phyloP scores from a whole-genome alignment of 2,888 invertebrate species.

The Xanthia icteritia region DNA sequence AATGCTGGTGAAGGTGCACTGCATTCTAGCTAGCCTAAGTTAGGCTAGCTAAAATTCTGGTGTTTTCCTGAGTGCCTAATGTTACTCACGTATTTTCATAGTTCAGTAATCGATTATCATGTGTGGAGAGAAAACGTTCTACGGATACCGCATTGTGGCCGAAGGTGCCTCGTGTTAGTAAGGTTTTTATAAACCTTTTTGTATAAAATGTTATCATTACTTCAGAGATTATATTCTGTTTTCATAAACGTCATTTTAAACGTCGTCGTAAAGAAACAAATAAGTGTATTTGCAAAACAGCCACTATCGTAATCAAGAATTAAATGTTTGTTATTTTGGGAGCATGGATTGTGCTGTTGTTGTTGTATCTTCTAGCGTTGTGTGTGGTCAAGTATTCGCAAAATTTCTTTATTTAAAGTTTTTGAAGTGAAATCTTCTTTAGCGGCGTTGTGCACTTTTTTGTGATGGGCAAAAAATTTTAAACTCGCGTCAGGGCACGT shows the following conservation, averaged over 20 bases:
- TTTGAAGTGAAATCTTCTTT: too few relatives aligned
- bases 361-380: not conserved
- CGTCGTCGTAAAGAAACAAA: too few relatives aligned
- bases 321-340: not conserved
- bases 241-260: not conserved
- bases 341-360: not conserved
- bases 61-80: too few relatives aligned
- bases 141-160: not conserved
- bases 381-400: constrained; percentile 12
- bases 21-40: too few relatives aligned
- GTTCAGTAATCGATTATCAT: not conserved
- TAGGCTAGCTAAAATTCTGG: too few relatives aligned
- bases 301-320: not conserved
- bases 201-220: not conserved
- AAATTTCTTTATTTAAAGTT: not conserved
- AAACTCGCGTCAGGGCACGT: too few relatives aligned
- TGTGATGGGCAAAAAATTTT: too few relatives aligned
- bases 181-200: constrained; percentile 6
- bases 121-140: too few relatives aligned
- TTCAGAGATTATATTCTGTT: constrained; percentile 6
- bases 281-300: not conserved
- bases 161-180: not conserved
- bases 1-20: not conserved
- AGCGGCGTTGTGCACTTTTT: too few relatives aligned
- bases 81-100: not conserved